Evolutionary conservation across 2,113 vertebrate species (phyloP), one percentile per base, ranked within the genome.

Genomic region (Carassius gibelio): DNA sequence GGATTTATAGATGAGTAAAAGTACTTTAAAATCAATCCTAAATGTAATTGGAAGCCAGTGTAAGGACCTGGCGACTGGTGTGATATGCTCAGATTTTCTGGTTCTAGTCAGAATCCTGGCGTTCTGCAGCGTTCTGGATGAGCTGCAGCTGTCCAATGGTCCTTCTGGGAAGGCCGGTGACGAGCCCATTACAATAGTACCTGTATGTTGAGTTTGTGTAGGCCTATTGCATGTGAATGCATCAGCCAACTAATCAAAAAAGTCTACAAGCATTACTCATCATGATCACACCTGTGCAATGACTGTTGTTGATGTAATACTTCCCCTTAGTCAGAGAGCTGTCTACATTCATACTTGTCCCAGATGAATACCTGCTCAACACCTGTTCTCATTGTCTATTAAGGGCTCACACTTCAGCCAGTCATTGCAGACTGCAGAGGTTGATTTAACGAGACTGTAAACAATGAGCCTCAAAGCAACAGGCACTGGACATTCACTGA

Each of bases 381-480:
- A 81, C 79, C 79, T 81, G 38, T 81, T 34, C 8, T n/a, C 42
- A 45, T 26, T 68, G 38, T 68, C 59, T 50, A 50, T 34, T 19
- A 68, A 26, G 42, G 19, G 42, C 13, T 81, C n/a, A 21, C 8
- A 66, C 64, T 50, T 23, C 61, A 52, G 64, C 48, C 80, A 52
- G 42, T 69, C 64, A 69, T 23, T 81, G 78, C 38, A 66, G 17
- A 69, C 21, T 66, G 78, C 38, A 66, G 17, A 50, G 80, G 9
- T 26, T 69, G 8, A 52, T 48, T 64, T 81, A 88, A 8, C 34
- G 82, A 90, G 71, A 87, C 61, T 36, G 42, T 71, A 75, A 84
- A 88, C 86, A 86, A 88, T 42, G 75, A 86, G 74, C 88, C 78
- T 52, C 78, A 59, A 66, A 48, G 61, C 61, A 81, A 88, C 83